phyloP scores from a whole-genome alignment of 2,888 invertebrate genomes.

The Temnothorax unifasciatus region DNA sequence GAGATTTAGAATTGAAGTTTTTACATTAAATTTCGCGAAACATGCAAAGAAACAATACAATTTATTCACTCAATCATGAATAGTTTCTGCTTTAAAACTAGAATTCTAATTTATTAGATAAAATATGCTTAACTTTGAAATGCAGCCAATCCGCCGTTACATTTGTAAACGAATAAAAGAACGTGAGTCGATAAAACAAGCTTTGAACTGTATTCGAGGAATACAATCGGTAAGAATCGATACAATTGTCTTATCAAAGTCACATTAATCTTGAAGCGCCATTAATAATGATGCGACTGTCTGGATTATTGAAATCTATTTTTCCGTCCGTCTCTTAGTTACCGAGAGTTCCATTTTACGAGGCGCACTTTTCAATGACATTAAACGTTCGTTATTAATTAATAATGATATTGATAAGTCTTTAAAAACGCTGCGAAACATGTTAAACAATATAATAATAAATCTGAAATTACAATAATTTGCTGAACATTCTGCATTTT shows the following conservation, averaged over 20 bases:
- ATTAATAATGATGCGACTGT: conserved; percentile 49
- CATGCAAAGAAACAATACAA: not conserved
- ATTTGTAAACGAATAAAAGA: conserved; percentile 11
- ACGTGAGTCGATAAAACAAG: conserved; percentile 29
- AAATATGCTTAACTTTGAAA: not conserved
- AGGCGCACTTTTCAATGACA: conserved; percentile 18
- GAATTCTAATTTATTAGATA: not conserved
- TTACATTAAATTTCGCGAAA: not conserved
- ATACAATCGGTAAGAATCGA: conserved; percentile 40
- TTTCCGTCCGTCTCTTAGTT: conserved; percentile 41
- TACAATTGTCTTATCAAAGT: conserved; percentile 57
- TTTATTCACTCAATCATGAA: conserved; percentile 3
- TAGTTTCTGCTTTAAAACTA: not conserved
- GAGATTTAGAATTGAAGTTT: not conserved
- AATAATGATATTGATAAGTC: not conserved
- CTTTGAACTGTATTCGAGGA: conserved; percentile 34
- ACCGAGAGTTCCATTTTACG: conserved; percentile 10
- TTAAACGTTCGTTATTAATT: conserved; percentile 30
- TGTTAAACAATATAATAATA: conserved; percentile 4
- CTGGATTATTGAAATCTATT: conserved; percentile 55
- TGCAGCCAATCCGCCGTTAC: not conserved
- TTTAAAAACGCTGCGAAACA: not conserved
- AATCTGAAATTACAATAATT: not conserved
- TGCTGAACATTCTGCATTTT: not conserved
- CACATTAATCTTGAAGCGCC: conserved; percentile 46